phyloP scores from a whole-genome alignment of 2,113 vertebrate species.

The Orthonyx spaldingii region DNA sequence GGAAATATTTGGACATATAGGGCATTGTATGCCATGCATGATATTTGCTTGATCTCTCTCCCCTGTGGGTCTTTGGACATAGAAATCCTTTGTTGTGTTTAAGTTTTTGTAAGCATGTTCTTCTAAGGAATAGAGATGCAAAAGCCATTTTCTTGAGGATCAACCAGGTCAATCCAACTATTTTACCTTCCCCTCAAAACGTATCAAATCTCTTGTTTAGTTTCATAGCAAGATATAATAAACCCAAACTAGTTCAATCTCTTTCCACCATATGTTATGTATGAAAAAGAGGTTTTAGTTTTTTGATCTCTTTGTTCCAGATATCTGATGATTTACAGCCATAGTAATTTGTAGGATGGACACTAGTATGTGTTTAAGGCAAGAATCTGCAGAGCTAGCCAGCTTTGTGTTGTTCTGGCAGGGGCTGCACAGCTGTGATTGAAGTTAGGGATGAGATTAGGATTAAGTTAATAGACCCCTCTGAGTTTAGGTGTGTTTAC shows the following conservation, averaged over 20 bases:
- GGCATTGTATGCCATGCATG: not conserved
- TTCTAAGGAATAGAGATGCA: not conserved
- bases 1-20: not conserved
- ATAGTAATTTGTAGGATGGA: not conserved
- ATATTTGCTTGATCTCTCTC: not conserved
- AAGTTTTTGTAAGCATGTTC: not conserved
- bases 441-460: not conserved
- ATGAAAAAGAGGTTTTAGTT: not conserved
- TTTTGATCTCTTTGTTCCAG: not conserved
- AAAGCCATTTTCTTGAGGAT: not conserved
- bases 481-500: not conserved
- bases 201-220: not conserved
- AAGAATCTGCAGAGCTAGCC: not conserved
- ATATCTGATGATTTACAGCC: not conserved
- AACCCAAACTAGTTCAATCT: not conserved
- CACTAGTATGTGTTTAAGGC: not conserved
- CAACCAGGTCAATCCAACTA: not conserved
- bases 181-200: not conserved
- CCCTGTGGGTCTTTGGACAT: accelerated
- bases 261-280: not conserved
- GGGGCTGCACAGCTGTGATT: not conserved
- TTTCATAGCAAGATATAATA: not conserved
- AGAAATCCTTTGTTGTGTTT: not conserved
- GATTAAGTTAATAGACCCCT: not conserved
- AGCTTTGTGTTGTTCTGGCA: not conserved